Evolutionary conservation across 2,113 vertebrate species (phyloP).

Genomic region (Periophthalmodon schlosseri): DNA sequence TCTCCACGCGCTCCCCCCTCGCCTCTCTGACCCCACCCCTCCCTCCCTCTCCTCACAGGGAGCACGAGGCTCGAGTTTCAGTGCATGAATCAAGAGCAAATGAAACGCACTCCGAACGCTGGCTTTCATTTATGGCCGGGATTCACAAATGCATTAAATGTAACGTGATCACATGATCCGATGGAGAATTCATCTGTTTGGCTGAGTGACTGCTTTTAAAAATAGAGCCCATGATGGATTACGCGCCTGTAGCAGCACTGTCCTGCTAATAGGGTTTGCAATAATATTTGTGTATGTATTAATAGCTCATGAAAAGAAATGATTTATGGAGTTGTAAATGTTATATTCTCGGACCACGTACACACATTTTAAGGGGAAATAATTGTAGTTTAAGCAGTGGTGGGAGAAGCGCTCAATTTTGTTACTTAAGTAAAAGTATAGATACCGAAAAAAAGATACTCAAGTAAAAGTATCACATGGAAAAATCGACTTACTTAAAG

Average conservation of each 20-base stretch:
- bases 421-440: too few species aligned
- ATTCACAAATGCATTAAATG: conserved; percentile 91
- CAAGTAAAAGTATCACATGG: too few species aligned
- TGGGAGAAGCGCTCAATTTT: too few species aligned
- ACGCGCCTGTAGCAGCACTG: conserved; percentile 42
- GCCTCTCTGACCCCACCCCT: conserved; percentile 78
- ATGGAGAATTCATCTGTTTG: conserved; percentile 82
- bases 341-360: not conserved
- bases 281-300: conserved; percentile 6
- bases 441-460: too few species aligned
- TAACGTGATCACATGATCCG: conserved; percentile 91
- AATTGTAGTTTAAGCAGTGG: too few species aligned
- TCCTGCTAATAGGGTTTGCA: conserved; percentile 43
- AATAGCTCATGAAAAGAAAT: not conserved
- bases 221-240: conserved; percentile 77
- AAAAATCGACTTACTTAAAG: too few species aligned
- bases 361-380: too few species aligned
- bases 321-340: not conserved
- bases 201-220: conserved; percentile 85
- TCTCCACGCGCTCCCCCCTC: conserved; percentile 79
- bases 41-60: conserved; percentile 83
- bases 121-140: conserved; percentile 93
- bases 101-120: conserved; percentile 92
- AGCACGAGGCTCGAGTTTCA: conserved; percentile 92
- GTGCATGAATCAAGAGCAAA: conserved; percentile 91